A percentile compares a stretch with the other conserved stretches of the same genome.
These are phyloP conservation scores for Ostrea edulis DNA, from an alignment of 1,140 invertebrate genomes.

Conservation along the genomic window DNA sequence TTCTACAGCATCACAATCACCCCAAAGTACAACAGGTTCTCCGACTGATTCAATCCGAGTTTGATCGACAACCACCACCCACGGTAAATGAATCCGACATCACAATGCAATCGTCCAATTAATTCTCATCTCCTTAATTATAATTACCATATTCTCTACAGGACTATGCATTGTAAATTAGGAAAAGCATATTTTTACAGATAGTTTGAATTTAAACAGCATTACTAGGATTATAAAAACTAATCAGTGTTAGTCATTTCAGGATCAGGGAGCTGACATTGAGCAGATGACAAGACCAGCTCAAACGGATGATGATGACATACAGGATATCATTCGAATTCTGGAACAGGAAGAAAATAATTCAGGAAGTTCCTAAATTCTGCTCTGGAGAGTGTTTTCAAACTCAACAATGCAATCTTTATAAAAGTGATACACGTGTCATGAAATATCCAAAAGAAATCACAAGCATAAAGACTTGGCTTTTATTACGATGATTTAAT, in stretches of 20 bases:
- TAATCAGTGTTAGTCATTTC: too few relatives aligned
- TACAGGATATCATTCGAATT: not conserved
- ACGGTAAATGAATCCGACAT: not conserved
- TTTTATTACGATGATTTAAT: too few relatives aligned
- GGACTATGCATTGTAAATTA: too few relatives aligned
- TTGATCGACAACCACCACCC: not conserved
- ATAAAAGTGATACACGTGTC: too few relatives aligned
- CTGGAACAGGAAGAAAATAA: not conserved
- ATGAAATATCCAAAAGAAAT: too few relatives aligned
- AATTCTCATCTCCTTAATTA: not conserved
- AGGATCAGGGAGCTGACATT: not conserved
- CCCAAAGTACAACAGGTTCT: conserved; percentile 39
- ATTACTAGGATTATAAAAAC: too few relatives aligned
- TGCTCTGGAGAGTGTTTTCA: not conserved
- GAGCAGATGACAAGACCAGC: not conserved
- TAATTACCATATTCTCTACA: too few relatives aligned
- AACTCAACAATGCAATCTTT: too few relatives aligned
- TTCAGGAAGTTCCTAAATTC: not conserved
- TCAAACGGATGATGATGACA: not conserved
- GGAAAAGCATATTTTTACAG: too few relatives aligned
- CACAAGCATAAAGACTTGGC: too few relatives aligned
- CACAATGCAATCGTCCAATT: not conserved
- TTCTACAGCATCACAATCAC: not conserved
- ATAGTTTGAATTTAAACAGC: too few relatives aligned
- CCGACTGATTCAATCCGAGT: conserved; percentile 24